Evolutionary conservation across 1,140 invertebrate genomes (phyloP).

Genomic region (Hylaeus anthracinus): DNA sequence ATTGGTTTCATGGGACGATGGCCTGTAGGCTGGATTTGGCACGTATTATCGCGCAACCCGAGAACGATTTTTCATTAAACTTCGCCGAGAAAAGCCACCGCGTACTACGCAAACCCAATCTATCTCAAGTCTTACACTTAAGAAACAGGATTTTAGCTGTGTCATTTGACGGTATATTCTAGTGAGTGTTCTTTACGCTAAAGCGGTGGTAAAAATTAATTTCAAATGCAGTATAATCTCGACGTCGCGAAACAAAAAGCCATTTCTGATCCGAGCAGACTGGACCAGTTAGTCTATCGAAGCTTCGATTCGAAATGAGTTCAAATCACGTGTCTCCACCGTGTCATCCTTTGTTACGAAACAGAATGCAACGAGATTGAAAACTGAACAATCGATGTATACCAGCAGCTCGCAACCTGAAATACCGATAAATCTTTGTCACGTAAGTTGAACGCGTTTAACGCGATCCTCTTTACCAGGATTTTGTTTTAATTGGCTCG

Average conservation of each 20-base stretch:
- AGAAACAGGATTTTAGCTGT: slow-evolving; percentile 8
- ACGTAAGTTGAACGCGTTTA: background rate
- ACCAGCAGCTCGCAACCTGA: too few relatives aligned
- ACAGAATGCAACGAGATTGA: background rate
- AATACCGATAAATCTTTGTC: background rate
- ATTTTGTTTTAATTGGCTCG: slow-evolving; percentile 36
- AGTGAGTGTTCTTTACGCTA: background rate
- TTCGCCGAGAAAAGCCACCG: too few relatives aligned
- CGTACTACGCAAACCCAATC: too few relatives aligned
- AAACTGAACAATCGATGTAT: slow-evolving; percentile 7
- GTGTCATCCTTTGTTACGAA: background rate
- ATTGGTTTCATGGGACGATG: background rate
- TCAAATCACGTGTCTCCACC: background rate
- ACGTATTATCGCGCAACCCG: too few relatives aligned
- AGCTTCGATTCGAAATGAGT: background rate
- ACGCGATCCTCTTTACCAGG: background rate
- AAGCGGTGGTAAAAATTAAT: too few relatives aligned
- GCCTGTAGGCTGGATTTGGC: too few relatives aligned
- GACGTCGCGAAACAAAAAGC: too few relatives aligned
- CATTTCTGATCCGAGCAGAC: too few relatives aligned
- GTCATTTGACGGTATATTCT: background rate
- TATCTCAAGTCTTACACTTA: background rate
- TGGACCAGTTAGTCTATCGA: background rate
- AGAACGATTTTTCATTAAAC: too few relatives aligned
- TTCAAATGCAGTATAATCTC: too few relatives aligned